These are phyloP conservation scores for Nemotelus pantherinus DNA, from an alignment of 2,888 invertebrate species.

Conservation along the genomic window DNA sequence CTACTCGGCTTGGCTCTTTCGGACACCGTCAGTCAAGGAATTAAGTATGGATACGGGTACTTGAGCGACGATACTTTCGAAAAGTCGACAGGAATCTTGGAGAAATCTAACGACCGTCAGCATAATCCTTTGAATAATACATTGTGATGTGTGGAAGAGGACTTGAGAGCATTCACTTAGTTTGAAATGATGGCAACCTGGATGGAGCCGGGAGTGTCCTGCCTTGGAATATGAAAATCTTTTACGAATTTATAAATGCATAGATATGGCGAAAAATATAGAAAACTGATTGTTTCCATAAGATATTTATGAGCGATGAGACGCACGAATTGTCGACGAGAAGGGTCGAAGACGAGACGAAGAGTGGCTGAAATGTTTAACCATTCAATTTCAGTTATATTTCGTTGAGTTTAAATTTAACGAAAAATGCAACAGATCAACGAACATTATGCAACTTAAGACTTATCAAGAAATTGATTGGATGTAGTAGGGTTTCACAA, in stretches of 20 bases:
- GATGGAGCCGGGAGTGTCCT: not conserved
- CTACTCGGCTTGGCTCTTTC: not conserved
- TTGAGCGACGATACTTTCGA: not conserved
- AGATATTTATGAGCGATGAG: constrained; percentile 1
- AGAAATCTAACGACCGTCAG: not conserved
- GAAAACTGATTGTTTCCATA: constrained; percentile 33
- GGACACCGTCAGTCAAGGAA: constrained; percentile 17
- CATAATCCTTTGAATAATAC: constrained; percentile 36
- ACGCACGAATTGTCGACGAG: not conserved
- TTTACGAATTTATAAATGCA: constrained; percentile 10
- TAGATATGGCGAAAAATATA: constrained; percentile 27
- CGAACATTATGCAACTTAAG: no score
- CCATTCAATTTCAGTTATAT: no score
- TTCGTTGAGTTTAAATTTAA: no score
- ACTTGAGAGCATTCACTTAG: constrained; percentile 8
- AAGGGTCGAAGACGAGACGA: not conserved
- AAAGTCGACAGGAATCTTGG: not conserved
- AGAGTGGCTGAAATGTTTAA: no score
- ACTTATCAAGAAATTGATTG: no score
- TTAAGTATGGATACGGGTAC: not conserved
- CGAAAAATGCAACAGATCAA: no score
- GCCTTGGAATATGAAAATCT: not conserved
- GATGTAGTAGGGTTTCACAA: no score
- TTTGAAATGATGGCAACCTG: not conserved
- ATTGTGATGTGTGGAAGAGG: constrained; percentile 1